Base-by-base conservation (phyloP, 2,888 invertebrate species). In the Drosophila mulleri region DNA sequence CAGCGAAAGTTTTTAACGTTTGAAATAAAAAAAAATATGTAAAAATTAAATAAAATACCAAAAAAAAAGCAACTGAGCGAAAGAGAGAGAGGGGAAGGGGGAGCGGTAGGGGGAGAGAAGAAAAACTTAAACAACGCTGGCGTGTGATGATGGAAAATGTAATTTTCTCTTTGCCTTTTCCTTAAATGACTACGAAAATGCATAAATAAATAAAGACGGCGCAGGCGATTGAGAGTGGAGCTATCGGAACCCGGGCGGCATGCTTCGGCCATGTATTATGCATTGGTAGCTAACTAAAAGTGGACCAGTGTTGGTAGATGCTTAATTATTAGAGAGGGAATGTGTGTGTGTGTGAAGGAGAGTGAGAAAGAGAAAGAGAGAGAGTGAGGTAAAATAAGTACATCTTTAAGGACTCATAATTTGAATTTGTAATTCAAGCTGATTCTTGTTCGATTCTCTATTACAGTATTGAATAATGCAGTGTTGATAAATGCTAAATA, bases 1-100 rank as follows among this genome's bases (percentile, higher is more conserved):
- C 76, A 58, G 67, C 76, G 67, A 75, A 78, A 79, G 63, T 80
- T 79, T 74, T 67, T 58, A 39, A 64, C 39, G 18, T 32, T 39
- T 37, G n/a, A 32, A 20, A 59, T 53, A 50, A 47, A 12, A 29
- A 53, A 37, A 35, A 26, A 41, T 54, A 65, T n/a, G n/a, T n/a
- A n/a, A n/a, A n/a, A n/a, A n/a, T n/a, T n/a, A 54, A 23, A 32
- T 39, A 14, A 14, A 18, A 16, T 18, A 44, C 11, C 45, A 61
- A 47, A 53, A 57, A 54, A 58, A 47, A 37, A 4, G 20, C 39
- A 61, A 48, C 14, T 11, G n/a, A n/a, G n/a, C n/a, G n/a, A 59
- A 68, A 63, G 12, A 53, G n/a, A 44, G 18, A 44, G 20, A 12
- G 9, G 1, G 1, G 1, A 7, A 9, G 29, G 8, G 29, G 6